These are phyloP conservation scores for Grallaria varia DNA, from an alignment of 2,113 vertebrate species.

Conservation along the genomic window DNA sequence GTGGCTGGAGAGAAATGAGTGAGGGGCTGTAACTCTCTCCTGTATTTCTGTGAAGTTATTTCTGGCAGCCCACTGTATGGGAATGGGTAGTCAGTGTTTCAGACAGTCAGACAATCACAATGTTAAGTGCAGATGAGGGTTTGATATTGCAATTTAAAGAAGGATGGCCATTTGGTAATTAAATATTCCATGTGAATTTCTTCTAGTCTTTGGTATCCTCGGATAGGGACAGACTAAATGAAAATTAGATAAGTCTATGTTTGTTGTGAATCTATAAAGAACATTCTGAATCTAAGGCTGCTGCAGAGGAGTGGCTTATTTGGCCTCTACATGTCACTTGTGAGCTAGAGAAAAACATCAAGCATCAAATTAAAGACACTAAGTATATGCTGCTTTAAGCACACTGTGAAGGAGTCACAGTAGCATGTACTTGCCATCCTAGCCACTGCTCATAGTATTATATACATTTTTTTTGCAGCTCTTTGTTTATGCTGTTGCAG, in stretches of 20 bases:
- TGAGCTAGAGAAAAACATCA: neutral
- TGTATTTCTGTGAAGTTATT: neutral
- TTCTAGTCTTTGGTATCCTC: neutral
- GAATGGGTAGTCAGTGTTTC: neutral
- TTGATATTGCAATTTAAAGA: neutral
- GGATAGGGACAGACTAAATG: neutral
- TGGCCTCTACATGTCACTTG: neutral
- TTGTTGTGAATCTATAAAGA: neutral
- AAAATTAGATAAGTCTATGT: neutral
- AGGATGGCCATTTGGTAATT: neutral
- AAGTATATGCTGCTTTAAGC: neutral
- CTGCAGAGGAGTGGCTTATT: neutral
- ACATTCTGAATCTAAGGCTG: neutral
- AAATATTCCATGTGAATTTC: neutral
- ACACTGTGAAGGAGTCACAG: neutral
- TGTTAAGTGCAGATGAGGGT: neutral
- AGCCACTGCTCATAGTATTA: neutral
- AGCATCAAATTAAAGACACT: neutral
- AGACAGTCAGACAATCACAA: neutral
- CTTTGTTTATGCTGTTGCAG: neutral
- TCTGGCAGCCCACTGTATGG: neutral
- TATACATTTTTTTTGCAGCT: neutral
- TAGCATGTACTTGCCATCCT: neutral
- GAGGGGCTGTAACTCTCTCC: neutral
- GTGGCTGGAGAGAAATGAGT: neutral